Base-by-base conservation (phyloP, 2,888 invertebrate genomes). In the Trichogramma dendrolimi region DNA sequence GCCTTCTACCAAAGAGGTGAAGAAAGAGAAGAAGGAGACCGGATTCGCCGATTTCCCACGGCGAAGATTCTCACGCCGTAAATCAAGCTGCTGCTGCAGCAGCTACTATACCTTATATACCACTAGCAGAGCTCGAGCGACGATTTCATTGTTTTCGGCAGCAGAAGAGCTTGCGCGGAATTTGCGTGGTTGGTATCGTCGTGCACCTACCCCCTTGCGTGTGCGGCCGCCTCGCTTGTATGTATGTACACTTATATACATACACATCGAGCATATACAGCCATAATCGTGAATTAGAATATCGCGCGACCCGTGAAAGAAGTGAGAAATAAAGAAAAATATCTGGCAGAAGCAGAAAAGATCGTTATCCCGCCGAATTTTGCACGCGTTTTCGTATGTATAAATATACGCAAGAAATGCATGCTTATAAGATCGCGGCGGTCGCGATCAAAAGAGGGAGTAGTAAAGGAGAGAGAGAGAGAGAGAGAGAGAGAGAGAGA, bases 11-110 rank as follows among this genome's bases (percentile, higher is more conserved):
- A 50, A 14, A 50, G 8, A 50, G 8, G 14, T 7, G 14, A 14
- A 53, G 61, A 58, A 50, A 58, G 53, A 61, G 11, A 49, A 44
- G 42, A 54, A 58, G 47, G 55, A 64, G 64, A 64, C 66, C 64
- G 66, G 66, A 66, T 66, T 66, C 64, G 66, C 70, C 27, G 68
- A 71, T 71, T 71, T 71, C 71, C 70, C 70, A 71, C 69, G 70
- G 70, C 62, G 69, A 69, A 69, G 68, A 71, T 71, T 71, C 70
- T 71, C 71, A 71, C 69, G 70, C 70, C 69, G 68, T 71, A 71
- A 71, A 71, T 71, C 71, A 71, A 69, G 69, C 66, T 66, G 62
- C 67, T 68, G 66, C 66, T 61, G 66, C 65, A 62, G 67, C 65
- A 62, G 67, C 55, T 8, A 38, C 11, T 14, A 38, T 4, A 14